Base-by-base conservation (phyloP, 2,888 invertebrate species). In the Cantharis rustica region DNA sequence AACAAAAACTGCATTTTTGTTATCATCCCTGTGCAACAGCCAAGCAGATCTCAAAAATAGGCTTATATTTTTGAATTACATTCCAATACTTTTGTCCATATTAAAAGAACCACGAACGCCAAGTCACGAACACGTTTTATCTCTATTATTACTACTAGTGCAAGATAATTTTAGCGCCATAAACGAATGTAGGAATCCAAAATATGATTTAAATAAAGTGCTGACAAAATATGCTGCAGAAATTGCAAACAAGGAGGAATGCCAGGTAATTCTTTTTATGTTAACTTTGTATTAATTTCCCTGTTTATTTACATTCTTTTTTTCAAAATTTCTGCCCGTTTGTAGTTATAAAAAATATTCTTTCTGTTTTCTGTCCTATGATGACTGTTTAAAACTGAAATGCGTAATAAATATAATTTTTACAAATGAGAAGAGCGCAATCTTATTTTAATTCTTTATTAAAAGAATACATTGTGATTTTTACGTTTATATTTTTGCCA, bases 1-100 rank as follows among this genome's bases (percentile, higher is more conserved):
- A 81, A 91, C 92, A 2, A 96, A 95, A 88, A 91, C 93, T 0
- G 91, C 94, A 10, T 96, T 96, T 87, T 88, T 96, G 71, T 86
- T 95, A 66, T 88, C 90, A 0, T 89, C 92, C 16, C 86, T 96
- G 11, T 92, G 92, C 81, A 83, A 87, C 3, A 88, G 91, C 80
- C 87, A 90, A 73, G 84, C 87, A 0, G 87, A 89, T 5, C 89
- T 93, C 20, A 92, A 90, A 90, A 92, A 94, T 91, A 84, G 85
- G 16, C 73, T 87, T 2, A 80, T 86, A 26, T 83, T 84, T 79
- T 77, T 86, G 68, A 85, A 84, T 3, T 86, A 83, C 76, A 75
- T 87, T 64, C 86, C 86, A 1, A 80, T 83, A 15, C 77, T 87
- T 17, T 82, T 86, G 23, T 72, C 79, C 7, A 75, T 86, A 23